These are phyloP conservation scores for Torymus auratus DNA, from an alignment of 2,888 invertebrate species.

Conservation along the genomic window DNA sequence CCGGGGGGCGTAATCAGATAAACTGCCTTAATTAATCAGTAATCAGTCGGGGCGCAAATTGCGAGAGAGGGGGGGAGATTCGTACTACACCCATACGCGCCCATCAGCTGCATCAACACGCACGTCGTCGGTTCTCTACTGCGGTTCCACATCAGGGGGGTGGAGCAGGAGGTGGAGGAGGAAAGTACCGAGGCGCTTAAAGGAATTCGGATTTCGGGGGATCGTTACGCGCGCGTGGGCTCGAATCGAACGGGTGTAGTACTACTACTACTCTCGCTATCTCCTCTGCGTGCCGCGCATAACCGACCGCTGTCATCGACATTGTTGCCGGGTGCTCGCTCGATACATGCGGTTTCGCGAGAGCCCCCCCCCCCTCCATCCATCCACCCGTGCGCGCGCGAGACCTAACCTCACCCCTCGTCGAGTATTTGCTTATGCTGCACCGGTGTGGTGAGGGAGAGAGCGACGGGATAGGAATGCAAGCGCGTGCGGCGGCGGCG, in stretches of 20 bases:
- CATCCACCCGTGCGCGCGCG: background rate
- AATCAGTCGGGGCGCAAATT: background rate
- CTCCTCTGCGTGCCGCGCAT: constrained; percentile 45
- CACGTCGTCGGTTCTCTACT: too few species aligned
- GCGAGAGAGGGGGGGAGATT: too few species aligned
- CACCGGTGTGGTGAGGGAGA: background rate
- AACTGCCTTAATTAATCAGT: constrained; percentile 22
- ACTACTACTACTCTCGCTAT: too few species aligned
- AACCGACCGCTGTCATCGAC: constrained; percentile 62
- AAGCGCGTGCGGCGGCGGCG: background rate
- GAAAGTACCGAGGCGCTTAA: too few species aligned
- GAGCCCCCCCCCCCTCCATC: too few species aligned
- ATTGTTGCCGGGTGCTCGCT: constrained; percentile 60
- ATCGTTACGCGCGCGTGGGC: too few species aligned
- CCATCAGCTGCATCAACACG: too few species aligned
- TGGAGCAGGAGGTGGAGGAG: background rate
- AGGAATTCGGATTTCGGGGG: too few species aligned
- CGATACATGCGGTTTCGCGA: too few species aligned
- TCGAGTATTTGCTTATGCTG: background rate
- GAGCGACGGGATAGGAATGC: background rate
- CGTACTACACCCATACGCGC: too few species aligned
- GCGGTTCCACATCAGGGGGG: too few species aligned
- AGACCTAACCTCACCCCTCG: background rate
- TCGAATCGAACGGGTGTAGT: too few species aligned
- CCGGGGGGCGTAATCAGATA: background rate